These are phyloP conservation scores for Odiellus spinosus DNA, from an alignment of 2,888 invertebrate genomes.

Conservation along the genomic window DNA sequence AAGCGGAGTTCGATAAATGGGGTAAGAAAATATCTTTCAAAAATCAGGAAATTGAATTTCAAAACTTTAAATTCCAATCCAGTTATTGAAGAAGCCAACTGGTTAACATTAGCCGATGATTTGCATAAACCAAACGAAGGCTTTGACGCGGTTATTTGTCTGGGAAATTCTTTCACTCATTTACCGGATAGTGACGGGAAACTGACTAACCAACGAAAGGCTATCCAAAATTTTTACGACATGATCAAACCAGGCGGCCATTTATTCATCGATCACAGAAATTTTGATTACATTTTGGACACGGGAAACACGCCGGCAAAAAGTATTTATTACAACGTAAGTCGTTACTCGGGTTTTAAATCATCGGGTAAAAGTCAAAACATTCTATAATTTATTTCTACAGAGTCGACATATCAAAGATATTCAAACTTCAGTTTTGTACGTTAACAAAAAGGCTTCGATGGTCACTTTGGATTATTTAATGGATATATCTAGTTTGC, in stretches of 20 bases:
- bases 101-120: constrained; percentile 63
- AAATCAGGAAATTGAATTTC: too few relatives aligned
- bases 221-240: constrained; percentile 59
- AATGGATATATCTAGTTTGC: constrained; percentile 42
- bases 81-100: constrained; percentile 85
- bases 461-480: constrained; percentile 68
- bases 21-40: constrained; percentile 37
- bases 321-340: constrained; percentile 77
- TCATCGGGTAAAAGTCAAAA: constrained; percentile 7
- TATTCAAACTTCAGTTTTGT: constrained; percentile 68
- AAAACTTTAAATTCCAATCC: background rate
- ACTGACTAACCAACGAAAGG: constrained; percentile 54
- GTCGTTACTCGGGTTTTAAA: constrained; percentile 25
- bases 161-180: constrained; percentile 83
- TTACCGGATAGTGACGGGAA: constrained; percentile 62
- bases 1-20: constrained; percentile 65
- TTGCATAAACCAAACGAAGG: constrained; percentile 44
- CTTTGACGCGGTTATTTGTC: constrained; percentile 75
- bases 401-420: constrained; percentile 65
- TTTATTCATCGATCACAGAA: constrained; percentile 70
- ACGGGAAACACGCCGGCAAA: constrained; percentile 60
- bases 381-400: constrained; percentile 8
- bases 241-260: constrained; percentile 72
- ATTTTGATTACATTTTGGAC: constrained; percentile 66
- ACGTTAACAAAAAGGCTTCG: constrained; percentile 55